Base-by-base conservation (phyloP, 2,888 invertebrate species). In the Gerris lacustris region DNA sequence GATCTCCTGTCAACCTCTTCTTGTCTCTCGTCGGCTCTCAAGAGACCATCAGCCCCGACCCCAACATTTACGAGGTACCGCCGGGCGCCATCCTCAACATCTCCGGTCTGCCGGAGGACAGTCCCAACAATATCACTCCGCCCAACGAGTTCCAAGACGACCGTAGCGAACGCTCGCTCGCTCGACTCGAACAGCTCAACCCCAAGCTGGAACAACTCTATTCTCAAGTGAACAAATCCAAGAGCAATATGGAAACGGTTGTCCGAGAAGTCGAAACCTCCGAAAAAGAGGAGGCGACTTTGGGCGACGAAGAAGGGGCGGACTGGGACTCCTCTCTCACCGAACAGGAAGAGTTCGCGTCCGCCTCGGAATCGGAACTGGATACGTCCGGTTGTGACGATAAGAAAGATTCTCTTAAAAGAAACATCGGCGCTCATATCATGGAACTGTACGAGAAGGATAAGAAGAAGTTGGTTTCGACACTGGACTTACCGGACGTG, bases 1-100 rank as follows among this genome's bases (percentile, higher is more conserved):
- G 15, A 55, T 67, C 66, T n/a, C 73, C 73, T 11, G 72, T 70
- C 43, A 73, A 74, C 69, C 63, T 73, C n/a, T 73, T 73, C 64
- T 66, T 74, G 45, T 70, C 70, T 44, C 62, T 73, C 43, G 62
- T 73, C 17, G 68, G 70, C 6, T 67, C 68, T 11, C 68, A 69
- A 44, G 67, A 44, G 9, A 69, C 72, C 15, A 72, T 72, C 67
- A 72, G 73, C 67, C 74, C 73, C 6, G 73, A 74, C 66, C 70
- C 72, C n/a, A 69, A 73, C 69, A 75, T 75, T 64, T 75, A 75
- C 67, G 74, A 75, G 64, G 74, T 75, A 9, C 75, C 75, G 63
- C 71, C 71, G 47, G 72, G 73, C 44, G 72, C 73, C 66, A 72
- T 73, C 45, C 67, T 72, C 43, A 68, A 70, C 43, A 44, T 63